phyloP scores from a whole-genome alignment of 2,888 invertebrate genomes.

The Troides oblongomaculatus region DNA sequence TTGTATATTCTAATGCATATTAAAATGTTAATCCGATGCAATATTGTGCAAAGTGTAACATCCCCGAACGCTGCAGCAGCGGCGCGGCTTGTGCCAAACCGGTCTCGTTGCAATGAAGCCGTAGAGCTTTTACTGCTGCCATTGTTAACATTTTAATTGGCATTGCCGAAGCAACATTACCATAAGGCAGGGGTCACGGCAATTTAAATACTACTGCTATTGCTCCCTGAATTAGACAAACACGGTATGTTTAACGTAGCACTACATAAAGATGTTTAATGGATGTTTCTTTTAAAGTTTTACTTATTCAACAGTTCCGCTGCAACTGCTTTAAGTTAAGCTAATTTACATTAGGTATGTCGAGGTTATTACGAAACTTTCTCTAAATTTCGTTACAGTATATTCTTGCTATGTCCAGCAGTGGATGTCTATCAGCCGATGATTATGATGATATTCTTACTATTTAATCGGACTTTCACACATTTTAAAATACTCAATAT shows the following conservation, averaged over 20 bases:
- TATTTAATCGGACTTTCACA: too few species aligned
- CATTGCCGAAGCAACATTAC: slow-evolving; percentile 55
- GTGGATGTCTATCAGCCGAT: too few species aligned
- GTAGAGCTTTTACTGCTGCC: slow-evolving; percentile 49
- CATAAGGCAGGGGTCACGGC: slow-evolving; percentile 51
- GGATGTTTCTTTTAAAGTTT: background rate
- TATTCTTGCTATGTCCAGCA: too few species aligned
- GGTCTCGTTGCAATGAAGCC: slow-evolving; percentile 60
- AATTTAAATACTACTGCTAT: slow-evolving; percentile 16
- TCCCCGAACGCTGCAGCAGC: slow-evolving; percentile 14
- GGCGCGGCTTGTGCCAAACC: slow-evolving; percentile 56
- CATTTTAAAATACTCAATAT: too few species aligned
- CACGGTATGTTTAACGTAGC: slow-evolving; percentile 7
- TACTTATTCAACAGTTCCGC: background rate
- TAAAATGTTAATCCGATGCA: slow-evolving; percentile 38
- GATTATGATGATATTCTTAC: too few species aligned
- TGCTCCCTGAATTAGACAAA: slow-evolving; percentile 39
- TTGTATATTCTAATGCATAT: slow-evolving; percentile 38
- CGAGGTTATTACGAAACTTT: too few species aligned
- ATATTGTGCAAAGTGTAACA: slow-evolving; percentile 30
- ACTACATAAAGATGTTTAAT: slow-evolving; percentile 7
- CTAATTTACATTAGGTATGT: too few species aligned
- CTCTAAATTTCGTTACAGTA: too few species aligned
- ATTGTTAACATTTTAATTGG: slow-evolving; percentile 75
- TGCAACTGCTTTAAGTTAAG: background rate